Conservation (phyloP, 2,797 vertebrate genomes). For the Anableps anableps region DNA sequence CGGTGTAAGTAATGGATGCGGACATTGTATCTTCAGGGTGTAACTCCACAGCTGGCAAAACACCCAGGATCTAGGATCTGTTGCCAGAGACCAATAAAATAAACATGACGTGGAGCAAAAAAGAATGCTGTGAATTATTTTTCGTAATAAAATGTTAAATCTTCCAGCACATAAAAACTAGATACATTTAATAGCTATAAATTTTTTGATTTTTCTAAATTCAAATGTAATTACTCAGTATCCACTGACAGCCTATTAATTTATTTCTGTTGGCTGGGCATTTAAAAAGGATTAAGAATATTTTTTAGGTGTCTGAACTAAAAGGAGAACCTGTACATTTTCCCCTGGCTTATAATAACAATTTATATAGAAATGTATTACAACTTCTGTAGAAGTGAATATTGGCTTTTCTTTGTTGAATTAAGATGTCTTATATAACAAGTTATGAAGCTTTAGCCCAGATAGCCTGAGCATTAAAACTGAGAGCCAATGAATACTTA, state of each 20-base stretch:
- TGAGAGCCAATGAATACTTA: background rate
- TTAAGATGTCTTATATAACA: background rate
- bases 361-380: no score
- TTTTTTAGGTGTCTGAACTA: background rate
- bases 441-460: background rate
- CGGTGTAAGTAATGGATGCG: background rate
- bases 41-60: background rate
- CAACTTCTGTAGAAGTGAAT: background rate
- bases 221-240: background rate
- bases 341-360: background rate
- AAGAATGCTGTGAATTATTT: background rate
- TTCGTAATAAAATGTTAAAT: background rate
- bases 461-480: background rate
- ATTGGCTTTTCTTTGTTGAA: background rate
- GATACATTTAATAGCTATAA: background rate
- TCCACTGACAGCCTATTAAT: background rate
- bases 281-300: background rate
- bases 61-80: background rate
- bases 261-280: background rate
- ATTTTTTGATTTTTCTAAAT: background rate
- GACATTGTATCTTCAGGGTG: background rate
- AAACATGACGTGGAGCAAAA: background rate
- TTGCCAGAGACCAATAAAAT: slow-evolving; percentile 1
- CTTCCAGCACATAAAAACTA: slow-evolving; percentile 5
- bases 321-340: background rate